A percentile compares a stretch with the other conserved stretches of the same genome.
These are phyloP conservation scores for Hippocampus abdominalis DNA, from an alignment of 2,113 vertebrate genomes.

Conservation along the genomic window DNA sequence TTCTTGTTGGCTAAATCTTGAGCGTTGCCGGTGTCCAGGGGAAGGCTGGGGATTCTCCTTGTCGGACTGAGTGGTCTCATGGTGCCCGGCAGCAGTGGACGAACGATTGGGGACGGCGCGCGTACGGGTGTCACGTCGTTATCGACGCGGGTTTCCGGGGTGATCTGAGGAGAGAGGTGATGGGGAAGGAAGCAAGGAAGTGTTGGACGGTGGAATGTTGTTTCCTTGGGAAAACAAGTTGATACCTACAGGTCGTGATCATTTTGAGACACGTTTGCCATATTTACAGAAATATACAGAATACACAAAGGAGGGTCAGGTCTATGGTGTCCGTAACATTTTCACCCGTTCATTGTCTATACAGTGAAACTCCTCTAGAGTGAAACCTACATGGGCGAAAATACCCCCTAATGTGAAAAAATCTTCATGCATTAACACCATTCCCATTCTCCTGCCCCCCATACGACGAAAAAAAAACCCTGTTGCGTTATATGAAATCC, in stretches of 20 bases:
- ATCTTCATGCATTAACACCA: no score
- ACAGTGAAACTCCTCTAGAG: no score
- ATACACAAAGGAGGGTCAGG: background rate
- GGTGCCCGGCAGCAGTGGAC: slow-evolving; percentile 75
- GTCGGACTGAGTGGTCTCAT: slow-evolving; percentile 86
- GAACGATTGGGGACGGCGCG: slow-evolving; percentile 85
- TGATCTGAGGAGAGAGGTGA: slow-evolving; percentile 77
- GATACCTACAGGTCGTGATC: background rate
- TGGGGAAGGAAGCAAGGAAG: slow-evolving; percentile 10
- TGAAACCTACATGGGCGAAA: no score
- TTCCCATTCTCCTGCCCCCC: no score
- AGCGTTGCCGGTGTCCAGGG: slow-evolving; percentile 63
- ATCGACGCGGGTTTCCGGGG: slow-evolving; percentile 68
- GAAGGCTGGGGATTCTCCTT: slow-evolving; percentile 51
- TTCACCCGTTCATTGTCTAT: no score
- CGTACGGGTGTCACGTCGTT: slow-evolving; percentile 78
- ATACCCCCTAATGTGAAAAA: no score
- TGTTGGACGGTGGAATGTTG: slow-evolving; percentile 1
- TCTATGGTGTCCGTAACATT: no score
- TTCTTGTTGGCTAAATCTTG: slow-evolving; percentile 89
- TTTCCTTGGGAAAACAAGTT: background rate
- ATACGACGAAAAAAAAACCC: no score
- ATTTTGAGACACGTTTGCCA: background rate
- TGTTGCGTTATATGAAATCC: no score
- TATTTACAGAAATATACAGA: background rate